Percentiles rank a stretch among this genome's conserved stretches.
Conservation (phyloP, 2,888 invertebrate genomes). For the Parthenolecanium corni region DNA sequence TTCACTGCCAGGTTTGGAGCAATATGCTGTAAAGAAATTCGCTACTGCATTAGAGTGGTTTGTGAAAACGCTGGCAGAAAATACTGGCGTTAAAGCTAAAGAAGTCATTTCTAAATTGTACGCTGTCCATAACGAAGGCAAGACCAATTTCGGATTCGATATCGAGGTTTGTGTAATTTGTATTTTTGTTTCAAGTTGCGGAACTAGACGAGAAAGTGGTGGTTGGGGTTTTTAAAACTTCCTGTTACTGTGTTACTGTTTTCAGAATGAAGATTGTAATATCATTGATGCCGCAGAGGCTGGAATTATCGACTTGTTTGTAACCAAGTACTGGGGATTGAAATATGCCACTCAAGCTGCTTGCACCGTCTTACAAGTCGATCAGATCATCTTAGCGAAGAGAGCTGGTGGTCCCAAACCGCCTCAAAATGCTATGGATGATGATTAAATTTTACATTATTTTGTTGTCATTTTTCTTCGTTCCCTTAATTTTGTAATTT, state of each 20-base stretch:
- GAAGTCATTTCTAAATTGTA: constrained; percentile 79
- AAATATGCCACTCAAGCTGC: constrained; percentile 92
- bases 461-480: constrained; percentile 39
- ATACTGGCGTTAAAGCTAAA: constrained; percentile 79
- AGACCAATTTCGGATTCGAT: constrained; percentile 72
- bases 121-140: constrained; percentile 83
- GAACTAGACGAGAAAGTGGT: background rate
- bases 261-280: constrained; percentile 47
- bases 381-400: constrained; percentile 98
- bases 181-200: background rate
- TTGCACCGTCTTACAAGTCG: constrained; percentile 81
- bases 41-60: constrained; percentile 73
- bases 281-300: constrained; percentile 64
- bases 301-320: constrained; percentile 69
- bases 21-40: constrained; percentile 93
- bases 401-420: constrained; percentile 89
- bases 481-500: constrained; percentile 11
- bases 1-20: constrained; percentile 85
- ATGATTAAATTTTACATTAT: constrained; percentile 41
- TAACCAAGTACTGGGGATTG: constrained; percentile 83
- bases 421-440: constrained; percentile 44
- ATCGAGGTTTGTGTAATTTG: constrained; percentile 51
- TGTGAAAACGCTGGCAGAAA: constrained; percentile 86
- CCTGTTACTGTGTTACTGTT: constrained; percentile 27
- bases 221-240: background rate